A percentile compares a stretch with the other conserved stretches of the same genome.
phyloP scores from a whole-genome alignment of 2,797 vertebrate species.

The Alosa sapidissima region DNA sequence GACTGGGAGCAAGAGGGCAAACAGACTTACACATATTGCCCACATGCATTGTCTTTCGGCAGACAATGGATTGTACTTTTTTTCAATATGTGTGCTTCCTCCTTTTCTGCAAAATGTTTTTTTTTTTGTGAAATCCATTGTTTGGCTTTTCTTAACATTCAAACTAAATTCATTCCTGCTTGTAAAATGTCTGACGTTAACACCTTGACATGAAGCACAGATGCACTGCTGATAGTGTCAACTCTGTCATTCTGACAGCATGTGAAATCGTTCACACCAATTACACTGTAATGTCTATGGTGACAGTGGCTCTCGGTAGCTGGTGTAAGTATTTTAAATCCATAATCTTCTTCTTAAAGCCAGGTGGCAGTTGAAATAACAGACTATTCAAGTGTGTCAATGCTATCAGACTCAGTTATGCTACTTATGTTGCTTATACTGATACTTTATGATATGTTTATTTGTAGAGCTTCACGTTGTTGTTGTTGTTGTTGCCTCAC shows the following conservation, averaged over 20 bases:
- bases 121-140: background rate
- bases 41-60: background rate
- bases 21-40: background rate
- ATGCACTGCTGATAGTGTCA: background rate
- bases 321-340: background rate
- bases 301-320: background rate
- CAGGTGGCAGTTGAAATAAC: background rate
- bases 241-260: background rate
- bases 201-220: constrained; percentile 1
- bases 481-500: background rate
- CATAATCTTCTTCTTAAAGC: background rate
- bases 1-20: background rate
- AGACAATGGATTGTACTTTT: background rate
- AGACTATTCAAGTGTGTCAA: background rate
- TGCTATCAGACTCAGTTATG: background rate
- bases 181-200: background rate
- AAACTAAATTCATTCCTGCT: background rate
- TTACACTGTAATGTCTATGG: background rate
- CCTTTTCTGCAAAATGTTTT: background rate
- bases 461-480: background rate
- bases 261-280: background rate
- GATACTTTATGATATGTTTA: background rate
- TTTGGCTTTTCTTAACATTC: background rate
- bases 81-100: background rate
- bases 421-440: background rate